Conservation (phyloP, 2,797 vertebrate species). For the Neostethus bicornis region DNA sequence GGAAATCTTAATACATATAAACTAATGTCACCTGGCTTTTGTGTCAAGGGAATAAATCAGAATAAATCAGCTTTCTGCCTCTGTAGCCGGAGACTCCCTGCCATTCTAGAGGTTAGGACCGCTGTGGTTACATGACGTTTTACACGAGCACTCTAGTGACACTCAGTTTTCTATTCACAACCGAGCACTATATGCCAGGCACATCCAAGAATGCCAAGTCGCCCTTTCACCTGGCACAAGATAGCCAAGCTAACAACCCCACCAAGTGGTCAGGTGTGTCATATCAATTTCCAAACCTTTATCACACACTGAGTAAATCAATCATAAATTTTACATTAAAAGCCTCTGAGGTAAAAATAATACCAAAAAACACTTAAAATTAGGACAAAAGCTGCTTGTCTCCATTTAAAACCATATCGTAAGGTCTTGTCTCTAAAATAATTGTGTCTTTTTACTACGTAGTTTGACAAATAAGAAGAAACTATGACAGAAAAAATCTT, state of each 20-base stretch:
- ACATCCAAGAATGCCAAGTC: conserved; percentile 15
- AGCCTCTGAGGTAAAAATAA: too few species aligned
- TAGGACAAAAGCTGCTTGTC: conserved; percentile 12
- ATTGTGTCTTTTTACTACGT: too few species aligned
- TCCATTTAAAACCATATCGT: neutral
- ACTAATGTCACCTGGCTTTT: conserved; percentile 38
- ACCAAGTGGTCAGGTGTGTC: conserved; percentile 75
- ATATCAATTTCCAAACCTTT: conserved; percentile 27
- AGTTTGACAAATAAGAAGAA: too few species aligned
- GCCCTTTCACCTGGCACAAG: conserved; percentile 68
- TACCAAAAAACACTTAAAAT: conserved; percentile 12
- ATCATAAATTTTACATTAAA: conserved; percentile 19
- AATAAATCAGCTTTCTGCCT: conserved; percentile 12
- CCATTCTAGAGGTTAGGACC: neutral
- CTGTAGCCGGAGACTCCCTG: conserved; percentile 12
- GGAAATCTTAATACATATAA: conserved; percentile 52
- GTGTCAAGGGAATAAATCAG: conserved; percentile 36
- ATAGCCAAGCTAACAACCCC: conserved; percentile 77
- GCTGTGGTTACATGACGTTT: conserved; percentile 7
- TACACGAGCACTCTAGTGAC: conserved; percentile 7
- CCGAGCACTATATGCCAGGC: neutral
- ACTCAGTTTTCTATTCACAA: conserved; percentile 9
- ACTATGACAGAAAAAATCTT: too few species aligned
- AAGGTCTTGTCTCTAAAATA: neutral
- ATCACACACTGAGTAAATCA: conserved; percentile 32